A percentile compares a stretch with the other conserved stretches of the same genome.
phyloP scores from a whole-genome alignment of 2,888 invertebrate genomes.

The Campoletis raptor region DNA sequence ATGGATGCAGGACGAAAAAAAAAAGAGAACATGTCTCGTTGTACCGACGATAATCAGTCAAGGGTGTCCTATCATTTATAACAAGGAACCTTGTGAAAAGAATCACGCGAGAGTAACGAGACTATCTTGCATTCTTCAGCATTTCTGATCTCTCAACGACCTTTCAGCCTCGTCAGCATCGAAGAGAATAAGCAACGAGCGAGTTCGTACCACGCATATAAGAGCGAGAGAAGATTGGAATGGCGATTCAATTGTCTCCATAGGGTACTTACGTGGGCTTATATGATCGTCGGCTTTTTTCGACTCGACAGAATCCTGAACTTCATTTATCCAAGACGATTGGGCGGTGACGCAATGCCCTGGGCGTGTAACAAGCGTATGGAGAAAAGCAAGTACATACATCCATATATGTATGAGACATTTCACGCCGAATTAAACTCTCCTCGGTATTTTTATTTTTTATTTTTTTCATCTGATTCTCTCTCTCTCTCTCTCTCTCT shows the following conservation, averaged over 20 bases:
- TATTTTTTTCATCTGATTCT: neutral
- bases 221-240: slow-evolving; percentile 41
- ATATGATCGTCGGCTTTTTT: slow-evolving; percentile 39
- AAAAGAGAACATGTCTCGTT: neutral
- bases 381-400: slow-evolving; percentile 2
- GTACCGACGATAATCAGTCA: slow-evolving; percentile 24
- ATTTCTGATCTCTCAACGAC: slow-evolving; percentile 59
- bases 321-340: slow-evolving; percentile 58
- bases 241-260: slow-evolving; percentile 61
- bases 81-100: slow-evolving; percentile 8
- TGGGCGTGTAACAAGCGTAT: slow-evolving; percentile 44
- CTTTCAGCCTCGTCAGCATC: slow-evolving; percentile 37
- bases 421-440: slow-evolving; percentile 4
- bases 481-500: neutral
- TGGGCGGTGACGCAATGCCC: slow-evolving; percentile 65
- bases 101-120: slow-evolving; percentile 10
- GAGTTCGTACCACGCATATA: slow-evolving; percentile 8
- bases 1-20: neutral
- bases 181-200: slow-evolving; percentile 26
- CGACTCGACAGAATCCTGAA: slow-evolving; percentile 56
- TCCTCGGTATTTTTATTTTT: neutral
- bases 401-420: slow-evolving; percentile 20
- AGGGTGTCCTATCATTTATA: slow-evolving; percentile 24
- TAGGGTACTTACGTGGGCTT: slow-evolving; percentile 57
- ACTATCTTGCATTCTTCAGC: slow-evolving; percentile 47